phyloP scores from a whole-genome alignment of 2,113 vertebrate genomes.

The Boulengeromyrus knoepffleri region DNA sequence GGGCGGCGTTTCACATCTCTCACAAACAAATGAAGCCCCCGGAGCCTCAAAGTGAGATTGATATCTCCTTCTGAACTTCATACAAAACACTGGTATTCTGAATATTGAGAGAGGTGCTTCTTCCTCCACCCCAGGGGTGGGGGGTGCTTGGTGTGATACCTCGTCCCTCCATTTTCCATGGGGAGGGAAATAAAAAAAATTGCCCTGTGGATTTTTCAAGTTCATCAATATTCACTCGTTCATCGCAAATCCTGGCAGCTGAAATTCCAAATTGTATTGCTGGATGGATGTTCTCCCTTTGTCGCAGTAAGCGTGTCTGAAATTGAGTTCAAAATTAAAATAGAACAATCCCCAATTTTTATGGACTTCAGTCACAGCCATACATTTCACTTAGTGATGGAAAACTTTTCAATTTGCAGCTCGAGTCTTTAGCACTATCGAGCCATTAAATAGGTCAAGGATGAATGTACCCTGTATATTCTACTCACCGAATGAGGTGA shows the following conservation, averaged over 20 bases:
- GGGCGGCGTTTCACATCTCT: slow-evolving; percentile 61
- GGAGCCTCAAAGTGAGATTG: slow-evolving; percentile 78
- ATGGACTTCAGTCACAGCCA: slow-evolving; percentile 54
- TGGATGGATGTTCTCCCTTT: slow-evolving; percentile 67
- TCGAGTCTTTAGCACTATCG: slow-evolving; percentile 54
- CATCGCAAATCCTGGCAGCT: slow-evolving; percentile 68
- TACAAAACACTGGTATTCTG: slow-evolving; percentile 65
- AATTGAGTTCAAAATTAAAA: slow-evolving; percentile 72
- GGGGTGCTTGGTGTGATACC: slow-evolving; percentile 47
- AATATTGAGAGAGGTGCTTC: slow-evolving; percentile 71
- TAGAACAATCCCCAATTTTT: slow-evolving; percentile 65
- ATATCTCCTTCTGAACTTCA: slow-evolving; percentile 76
- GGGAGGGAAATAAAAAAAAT: slow-evolving; percentile 55
- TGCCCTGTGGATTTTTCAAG: slow-evolving; percentile 55
- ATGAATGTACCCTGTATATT: slow-evolving; percentile 56
- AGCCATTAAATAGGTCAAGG: slow-evolving; percentile 66
- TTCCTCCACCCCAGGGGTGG: slow-evolving; percentile 44
- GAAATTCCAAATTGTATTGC: slow-evolving; percentile 61
- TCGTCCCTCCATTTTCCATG: slow-evolving; percentile 48
- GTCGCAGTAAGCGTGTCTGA: slow-evolving; percentile 52
- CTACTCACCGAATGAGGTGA: slow-evolving; percentile 34
- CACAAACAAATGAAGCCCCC: slow-evolving; percentile 72
- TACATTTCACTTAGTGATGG: slow-evolving; percentile 63
- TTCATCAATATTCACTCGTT: slow-evolving; percentile 74
- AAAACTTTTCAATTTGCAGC: slow-evolving; percentile 65